Evolutionary conservation across 2,888 invertebrate genomes (phyloP), one percentile per base, ranked within the genome.

Genomic region (Agonopterix arenella): DNA sequence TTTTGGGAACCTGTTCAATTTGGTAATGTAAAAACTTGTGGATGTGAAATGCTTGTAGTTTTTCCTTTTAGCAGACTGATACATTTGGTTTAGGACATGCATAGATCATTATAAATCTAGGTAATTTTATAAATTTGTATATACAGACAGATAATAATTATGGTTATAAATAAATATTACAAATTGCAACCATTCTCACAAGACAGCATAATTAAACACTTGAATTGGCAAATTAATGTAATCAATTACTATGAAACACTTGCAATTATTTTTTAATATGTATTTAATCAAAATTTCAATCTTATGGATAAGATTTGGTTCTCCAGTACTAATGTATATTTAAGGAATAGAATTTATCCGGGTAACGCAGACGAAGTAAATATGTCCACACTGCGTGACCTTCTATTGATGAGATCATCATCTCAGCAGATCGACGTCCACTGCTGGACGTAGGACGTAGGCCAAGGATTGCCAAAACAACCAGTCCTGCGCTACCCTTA

Each of bases 111-210:
- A 54, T 58, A 60, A 43, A 56, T 60, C 60, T 66, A 72, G 64
- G 68, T 77, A 76, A 79, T 80, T 78, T 79, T 81, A 79, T 79
- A 80, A 76, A 80, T 76, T 78, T 84, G 83, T 84, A 83, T 69
- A 84, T 82, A 82, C 71, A 73, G 68, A 68, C 62, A 60, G 65
- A 71, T 69, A 70, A 72, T 69, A 74, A 71, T 66, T 68, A 72
- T 62, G 55, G 52, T 18, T 18, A 53, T 65, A 64, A 63, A 59
- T 62, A 58, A 64, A 59, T 57, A 55, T 54, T 56, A 56, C 52
- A 46, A 52, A 57, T 60, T 64, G 59, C 60, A 64, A 62, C 57
- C 61, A 66, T 66, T 66, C 66, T 67, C 67, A 57, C 65, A 68
- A 63, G 61, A 60, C 64, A 62, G 62, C 59, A 68, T 61, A 60